Evolutionary conservation across 2,797 vertebrate genomes (phyloP).

Genomic region (Eospalax fontanierii): DNA sequence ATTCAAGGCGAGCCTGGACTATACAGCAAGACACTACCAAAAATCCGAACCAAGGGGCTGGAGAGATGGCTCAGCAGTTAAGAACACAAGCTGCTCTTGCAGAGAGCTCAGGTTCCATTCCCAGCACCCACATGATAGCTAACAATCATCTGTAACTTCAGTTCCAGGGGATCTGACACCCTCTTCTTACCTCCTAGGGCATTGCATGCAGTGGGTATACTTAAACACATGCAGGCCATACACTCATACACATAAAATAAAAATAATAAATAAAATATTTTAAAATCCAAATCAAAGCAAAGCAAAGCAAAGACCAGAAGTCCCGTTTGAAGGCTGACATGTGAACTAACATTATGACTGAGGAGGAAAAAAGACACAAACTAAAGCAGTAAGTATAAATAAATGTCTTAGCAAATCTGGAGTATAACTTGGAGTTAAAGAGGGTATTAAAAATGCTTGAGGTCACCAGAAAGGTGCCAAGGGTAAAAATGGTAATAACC

Average conservation of each 20-base stretch:
- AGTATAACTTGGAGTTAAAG: neutral
- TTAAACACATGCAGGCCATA: too few relatives aligned
- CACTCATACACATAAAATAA: too few relatives aligned
- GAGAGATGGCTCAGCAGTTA: too few relatives aligned
- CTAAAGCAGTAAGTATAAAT: conserved; percentile 43
- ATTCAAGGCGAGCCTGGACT: neutral
- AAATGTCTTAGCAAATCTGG: neutral
- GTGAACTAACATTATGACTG: neutral
- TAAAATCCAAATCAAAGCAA: neutral
- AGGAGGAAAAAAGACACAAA: neutral
- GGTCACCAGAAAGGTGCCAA: neutral
- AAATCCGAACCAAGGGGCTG: neutral
- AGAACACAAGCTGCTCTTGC: too few relatives aligned
- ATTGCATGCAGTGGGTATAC: too few relatives aligned
- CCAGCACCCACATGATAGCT: too few relatives aligned
- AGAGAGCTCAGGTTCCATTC: too few relatives aligned
- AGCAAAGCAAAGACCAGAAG: conserved; percentile 2
- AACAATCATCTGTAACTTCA: too few relatives aligned
- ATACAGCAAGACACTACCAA: neutral
- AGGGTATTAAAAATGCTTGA: conserved; percentile 9
- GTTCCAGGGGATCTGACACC: too few relatives aligned
- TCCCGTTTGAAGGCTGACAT: neutral
- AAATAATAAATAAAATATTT: too few relatives aligned
- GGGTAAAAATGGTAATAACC: neutral
- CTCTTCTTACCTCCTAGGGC: too few relatives aligned